Conservation (phyloP, 2,113 vertebrate genomes). For the Sorex araneus region DNA sequence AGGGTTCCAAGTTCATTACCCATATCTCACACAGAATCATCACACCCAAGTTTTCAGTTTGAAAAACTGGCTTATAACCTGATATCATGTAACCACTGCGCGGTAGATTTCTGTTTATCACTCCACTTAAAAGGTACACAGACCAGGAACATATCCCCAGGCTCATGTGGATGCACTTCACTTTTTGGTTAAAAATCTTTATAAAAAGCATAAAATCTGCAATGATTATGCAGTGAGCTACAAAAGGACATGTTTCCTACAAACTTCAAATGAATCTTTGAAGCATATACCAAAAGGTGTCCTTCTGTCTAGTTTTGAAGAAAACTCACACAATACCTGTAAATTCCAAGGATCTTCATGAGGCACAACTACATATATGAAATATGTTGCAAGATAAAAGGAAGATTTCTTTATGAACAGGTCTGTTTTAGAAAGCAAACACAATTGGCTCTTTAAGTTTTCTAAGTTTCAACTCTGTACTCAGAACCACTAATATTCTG, state of each 20-base stretch:
- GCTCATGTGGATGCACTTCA: too few species aligned
- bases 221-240: too few species aligned
- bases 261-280: background rate
- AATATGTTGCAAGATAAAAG: conserved; percentile 18
- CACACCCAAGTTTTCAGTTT: too few species aligned
- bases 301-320: background rate
- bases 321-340: background rate
- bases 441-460: background rate
- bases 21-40: too few species aligned
- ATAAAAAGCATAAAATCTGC: too few species aligned
- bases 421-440: conserved; percentile 1
- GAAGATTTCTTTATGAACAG: conserved; percentile 34
- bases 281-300: background rate
- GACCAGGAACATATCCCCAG: too few species aligned
- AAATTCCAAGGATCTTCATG: background rate
- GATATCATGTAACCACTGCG: too few species aligned
- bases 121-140: too few species aligned
- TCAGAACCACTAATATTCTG: background rate
- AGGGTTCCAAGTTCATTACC: background rate
- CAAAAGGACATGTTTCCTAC: background rate
- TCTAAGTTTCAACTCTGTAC: background rate
- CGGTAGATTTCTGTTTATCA: too few species aligned
- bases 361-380: background rate
- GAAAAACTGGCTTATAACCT: too few species aligned
- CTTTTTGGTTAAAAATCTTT: too few species aligned